Evolutionary conservation across 2,113 vertebrate species (phyloP), one percentile per base, ranked within the genome.

Genomic region (Salvelinus namaycush): DNA sequence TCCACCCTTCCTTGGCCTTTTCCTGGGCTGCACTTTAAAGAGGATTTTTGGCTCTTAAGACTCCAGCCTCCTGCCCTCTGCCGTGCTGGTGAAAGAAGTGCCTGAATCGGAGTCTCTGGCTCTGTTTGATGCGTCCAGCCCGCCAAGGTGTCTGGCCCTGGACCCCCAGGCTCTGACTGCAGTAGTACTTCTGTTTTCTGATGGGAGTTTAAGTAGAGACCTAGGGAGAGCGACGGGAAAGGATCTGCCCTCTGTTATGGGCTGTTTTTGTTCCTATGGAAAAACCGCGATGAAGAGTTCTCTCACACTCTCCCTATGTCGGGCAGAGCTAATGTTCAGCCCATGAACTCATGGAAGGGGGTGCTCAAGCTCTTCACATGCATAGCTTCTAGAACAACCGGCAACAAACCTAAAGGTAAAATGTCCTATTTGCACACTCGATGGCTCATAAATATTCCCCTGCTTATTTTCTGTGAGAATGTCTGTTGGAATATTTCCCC

Each of bases 281-380:
- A 79, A 89, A 84, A 84, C 70, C 86, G 91, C 84, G 18, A 83
- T 89, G 91, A 88, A 85, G 90, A 82, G 79, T 85, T 22, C 5
- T 72, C 48, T 34, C 49, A 39, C 83, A 86, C 70, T 79, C 65
- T 77, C 83, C 92, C 84, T 80, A 95, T 95, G 95, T 93, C 93
- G 78, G 92, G 91, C 83, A 95, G 89, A 87, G 78, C 91, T 14
- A 87, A 89, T 81, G 73, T 89, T 22, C 81, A 91, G 84, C 87
- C 78, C 13, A 89, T 90, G 84, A 85, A 72, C 76, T 89, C 93
- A 74, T 96, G 95, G 94, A 95, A 91, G 83, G 90, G 91, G 79
- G 90, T 91, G 84, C 87, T 90, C 80, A 87, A 91, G 85, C 85
- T 91, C 82, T 92, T 92, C 81, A 87, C 89, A 20, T 92, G 90